These are phyloP conservation scores for Drosophila ironensis DNA, from an alignment of 1,140 invertebrate genomes.

Conservation along the genomic window DNA sequence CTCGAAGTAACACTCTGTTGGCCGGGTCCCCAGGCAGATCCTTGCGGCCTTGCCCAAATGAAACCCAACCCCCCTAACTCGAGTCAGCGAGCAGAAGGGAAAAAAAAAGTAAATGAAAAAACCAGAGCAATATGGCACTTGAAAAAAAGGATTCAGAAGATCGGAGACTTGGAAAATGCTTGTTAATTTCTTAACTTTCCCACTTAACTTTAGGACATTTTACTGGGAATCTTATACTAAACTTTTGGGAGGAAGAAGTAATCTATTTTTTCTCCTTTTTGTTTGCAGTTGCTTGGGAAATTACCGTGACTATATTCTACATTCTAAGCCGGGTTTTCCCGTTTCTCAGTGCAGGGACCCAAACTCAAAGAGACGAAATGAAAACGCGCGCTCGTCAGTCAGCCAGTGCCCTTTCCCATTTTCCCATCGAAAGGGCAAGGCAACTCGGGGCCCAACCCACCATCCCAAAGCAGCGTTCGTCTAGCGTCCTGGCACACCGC, in stretches of 20 bases:
- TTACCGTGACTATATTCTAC: too few species aligned
- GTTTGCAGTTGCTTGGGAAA: too few species aligned
- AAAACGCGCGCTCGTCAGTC: constrained; percentile 72
- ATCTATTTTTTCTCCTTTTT: too few species aligned
- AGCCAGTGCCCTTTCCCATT: constrained; percentile 44
- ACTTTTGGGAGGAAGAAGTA: too few species aligned
- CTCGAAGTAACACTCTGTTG: constrained; percentile 62
- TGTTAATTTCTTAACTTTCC: too few species aligned
- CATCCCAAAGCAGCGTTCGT: constrained; percentile 25
- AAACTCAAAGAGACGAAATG: constrained; percentile 29
- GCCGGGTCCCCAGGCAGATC: constrained; percentile 56
- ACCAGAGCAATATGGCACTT: neutral
- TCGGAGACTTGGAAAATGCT: neutral
- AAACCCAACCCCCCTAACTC: constrained; percentile 25
- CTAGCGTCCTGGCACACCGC: constrained; percentile 55
- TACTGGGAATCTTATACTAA: too few species aligned
- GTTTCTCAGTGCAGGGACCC: constrained; percentile 8
- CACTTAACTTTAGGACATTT: too few species aligned
- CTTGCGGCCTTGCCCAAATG: constrained; percentile 77
- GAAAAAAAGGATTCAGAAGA: neutral
- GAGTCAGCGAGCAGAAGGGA: neutral
- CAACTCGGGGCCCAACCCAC: constrained; percentile 35
- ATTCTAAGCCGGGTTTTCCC: too few species aligned
- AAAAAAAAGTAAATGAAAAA: neutral
- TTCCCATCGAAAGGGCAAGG: constrained; percentile 38